These are phyloP conservation scores for Karalla daura DNA, from an alignment of 2,797 vertebrate species.

Conservation along the genomic window DNA sequence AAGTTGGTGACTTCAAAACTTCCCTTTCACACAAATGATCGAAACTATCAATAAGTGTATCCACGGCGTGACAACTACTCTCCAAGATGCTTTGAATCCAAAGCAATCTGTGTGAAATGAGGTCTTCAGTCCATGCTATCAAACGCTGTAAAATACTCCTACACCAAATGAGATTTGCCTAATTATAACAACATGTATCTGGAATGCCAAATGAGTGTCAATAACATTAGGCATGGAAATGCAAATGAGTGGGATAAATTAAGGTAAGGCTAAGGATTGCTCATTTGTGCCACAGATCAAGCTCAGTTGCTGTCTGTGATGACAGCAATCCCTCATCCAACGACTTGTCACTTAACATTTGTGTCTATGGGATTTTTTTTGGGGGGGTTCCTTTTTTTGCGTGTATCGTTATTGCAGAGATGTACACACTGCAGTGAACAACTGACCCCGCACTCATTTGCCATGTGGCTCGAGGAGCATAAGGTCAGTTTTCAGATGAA, in stretches of 20 bases:
- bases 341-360: slow-evolving; percentile 51
- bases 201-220: slow-evolving; percentile 48
- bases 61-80: not conserved
- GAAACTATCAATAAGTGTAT: slow-evolving; percentile 1
- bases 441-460: slow-evolving; percentile 73
- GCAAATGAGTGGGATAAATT: slow-evolving; percentile 55
- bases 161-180: slow-evolving; percentile 37
- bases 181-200: slow-evolving; percentile 41
- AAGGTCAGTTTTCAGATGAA: slow-evolving; percentile 81
- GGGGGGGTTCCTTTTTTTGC: too few species aligned
- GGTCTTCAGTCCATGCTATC: slow-evolving; percentile 5
- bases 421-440: slow-evolving; percentile 48
- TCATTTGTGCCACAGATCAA: slow-evolving; percentile 38
- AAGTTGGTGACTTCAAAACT: slow-evolving; percentile 1
- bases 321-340: slow-evolving; percentile 62
- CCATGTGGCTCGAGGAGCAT: slow-evolving; percentile 80
- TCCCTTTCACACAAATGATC: not conserved
- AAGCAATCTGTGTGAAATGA: not conserved
- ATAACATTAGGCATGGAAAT: slow-evolving; percentile 57
- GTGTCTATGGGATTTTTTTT: slow-evolving; percentile 40
- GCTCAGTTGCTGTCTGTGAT: slow-evolving; percentile 40
- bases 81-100: not conserved
- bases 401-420: slow-evolving; percentile 39
- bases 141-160: slow-evolving; percentile 18
- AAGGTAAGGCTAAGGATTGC: slow-evolving; percentile 48